Base-by-base conservation (phyloP, 2,888 invertebrate genomes). In the Nudaria mundana region DNA sequence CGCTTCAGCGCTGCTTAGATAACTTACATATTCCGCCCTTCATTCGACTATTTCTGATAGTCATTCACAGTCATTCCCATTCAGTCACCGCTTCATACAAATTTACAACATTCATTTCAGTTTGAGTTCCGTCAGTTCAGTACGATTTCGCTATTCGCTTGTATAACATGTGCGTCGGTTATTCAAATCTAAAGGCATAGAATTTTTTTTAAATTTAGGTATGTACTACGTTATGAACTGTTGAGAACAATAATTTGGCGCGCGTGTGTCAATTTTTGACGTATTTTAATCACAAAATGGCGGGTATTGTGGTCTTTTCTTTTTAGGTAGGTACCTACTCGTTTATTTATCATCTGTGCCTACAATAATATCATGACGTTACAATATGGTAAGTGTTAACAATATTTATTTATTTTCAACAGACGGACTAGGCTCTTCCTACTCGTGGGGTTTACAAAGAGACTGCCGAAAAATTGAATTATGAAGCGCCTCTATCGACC, bases 21-120 rank as follows among this genome's bases (percentile, higher is more conserved):
- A 41, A 35, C 20, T 29, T 20, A 38, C 30, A 51, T 44, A 69
- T 70, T 69, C 81, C 76, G 70, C 81, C 82, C 83, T 73, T 73
- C 82, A 82, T 73, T 73, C 68, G 64, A 71, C 81, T 81, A 81
- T 83, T 81, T 80, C 73, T 78, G 81, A 80, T 75, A 77, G 67
- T 80, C 81, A 81, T 81, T n/a, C n/a, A n/a, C n/a, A n/a, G n/a
- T n/a, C n/a, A n/a, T n/a, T n/a, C n/a, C n/a, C n/a, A n/a, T n/a
- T 82, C 76, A 75, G 60, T 57, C 76, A 75, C 59, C 56, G 62
- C 64, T 76, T 60, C 76, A 76, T 79, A 76, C 78, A 78, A 74
- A 72, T 64, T n/a, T 54, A 56, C 52, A 56, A 59, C 20, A 13
- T 22, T 37, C 20, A 13, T 22, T 37, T 37, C 37, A 38, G 15